Percentiles rank a stretch among this genome's conserved stretches.
These are phyloP conservation scores for Fragum fragum DNA, from an alignment of 2,888 invertebrate genomes.

Conservation along the genomic window DNA sequence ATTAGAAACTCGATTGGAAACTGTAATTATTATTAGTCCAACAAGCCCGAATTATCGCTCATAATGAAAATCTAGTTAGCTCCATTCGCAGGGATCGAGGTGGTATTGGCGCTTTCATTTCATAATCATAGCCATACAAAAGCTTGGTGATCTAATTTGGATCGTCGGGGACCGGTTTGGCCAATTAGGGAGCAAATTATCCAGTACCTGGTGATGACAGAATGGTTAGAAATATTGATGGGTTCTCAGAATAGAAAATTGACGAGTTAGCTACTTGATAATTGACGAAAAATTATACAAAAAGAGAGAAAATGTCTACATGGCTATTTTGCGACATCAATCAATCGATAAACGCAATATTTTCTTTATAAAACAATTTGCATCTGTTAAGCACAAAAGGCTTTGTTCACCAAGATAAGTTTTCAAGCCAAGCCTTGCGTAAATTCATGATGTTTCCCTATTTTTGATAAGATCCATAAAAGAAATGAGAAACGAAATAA, in stretches of 20 bases:
- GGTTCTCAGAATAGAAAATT: constrained; percentile 17
- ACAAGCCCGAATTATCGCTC: constrained; percentile 63
- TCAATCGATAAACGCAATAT: no score
- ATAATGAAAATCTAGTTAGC: constrained; percentile 69
- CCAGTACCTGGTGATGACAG: constrained; percentile 46
- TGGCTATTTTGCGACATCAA: no score
- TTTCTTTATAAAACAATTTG: no score
- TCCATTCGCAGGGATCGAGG: constrained; percentile 56
- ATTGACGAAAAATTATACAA: background rate
- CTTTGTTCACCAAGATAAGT: no score
- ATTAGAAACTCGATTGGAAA: constrained; percentile 60
- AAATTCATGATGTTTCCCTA: no score
- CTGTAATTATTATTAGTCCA: constrained; percentile 61
- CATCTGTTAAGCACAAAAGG: no score
- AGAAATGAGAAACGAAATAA: no score
- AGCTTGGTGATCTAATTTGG: constrained; percentile 63
- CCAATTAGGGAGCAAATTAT: constrained; percentile 65
- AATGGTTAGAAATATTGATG: constrained; percentile 20
- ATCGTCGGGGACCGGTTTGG: constrained; percentile 55
- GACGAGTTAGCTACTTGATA: background rate
- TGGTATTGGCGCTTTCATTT: constrained; percentile 68
- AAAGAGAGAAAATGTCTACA: no score
- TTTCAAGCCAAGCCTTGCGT: no score
- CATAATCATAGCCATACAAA: constrained; percentile 67
- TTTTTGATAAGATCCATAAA: no score